Percentiles rank a stretch among this genome's conserved stretches.
phyloP scores from a whole-genome alignment of 2,797 vertebrate species.

The Poeciliopsis infans region DNA sequence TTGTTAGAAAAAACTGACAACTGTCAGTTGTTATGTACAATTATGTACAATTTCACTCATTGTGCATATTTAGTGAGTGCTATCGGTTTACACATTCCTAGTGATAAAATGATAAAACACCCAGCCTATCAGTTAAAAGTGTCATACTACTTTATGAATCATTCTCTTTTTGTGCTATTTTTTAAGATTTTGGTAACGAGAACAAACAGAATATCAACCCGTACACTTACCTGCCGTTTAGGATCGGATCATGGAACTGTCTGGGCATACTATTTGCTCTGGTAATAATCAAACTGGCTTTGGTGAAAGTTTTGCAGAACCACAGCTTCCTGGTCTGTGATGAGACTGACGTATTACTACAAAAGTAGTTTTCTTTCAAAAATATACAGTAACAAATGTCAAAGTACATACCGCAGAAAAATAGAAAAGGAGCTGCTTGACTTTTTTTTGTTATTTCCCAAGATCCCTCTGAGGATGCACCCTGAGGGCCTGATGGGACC shows the following conservation, averaged over 20 bases:
- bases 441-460: slow-evolving; percentile 4
- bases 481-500: slow-evolving; percentile 52
- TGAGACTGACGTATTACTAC: slow-evolving; percentile 59
- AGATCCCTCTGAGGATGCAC: slow-evolving; percentile 80
- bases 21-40: not conserved
- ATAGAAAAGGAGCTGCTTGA: slow-evolving; percentile 2
- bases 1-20: not conserved
- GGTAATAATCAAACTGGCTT: slow-evolving; percentile 69
- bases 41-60: not conserved
- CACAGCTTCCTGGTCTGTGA: slow-evolving; percentile 78
- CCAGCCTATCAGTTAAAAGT: not conserved
- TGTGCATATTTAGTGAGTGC: not conserved
- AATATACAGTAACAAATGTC: slow-evolving; percentile 15
- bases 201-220: slow-evolving; percentile 75
- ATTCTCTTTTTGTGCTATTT: not conserved
- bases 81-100: not conserved
- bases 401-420: slow-evolving; percentile 53
- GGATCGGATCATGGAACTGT: slow-evolving; percentile 84
- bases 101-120: not conserved
- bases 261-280: slow-evolving; percentile 80
- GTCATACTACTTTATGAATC: not conserved
- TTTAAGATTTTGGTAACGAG: slow-evolving; percentile 84
- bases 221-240: slow-evolving; percentile 81
- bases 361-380: not conserved
- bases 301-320: slow-evolving; percentile 76